Percentiles rank a stretch among this genome's conserved stretches.
phyloP scores from a whole-genome alignment of 2,888 invertebrate species.

The Lasiommata megera region DNA sequence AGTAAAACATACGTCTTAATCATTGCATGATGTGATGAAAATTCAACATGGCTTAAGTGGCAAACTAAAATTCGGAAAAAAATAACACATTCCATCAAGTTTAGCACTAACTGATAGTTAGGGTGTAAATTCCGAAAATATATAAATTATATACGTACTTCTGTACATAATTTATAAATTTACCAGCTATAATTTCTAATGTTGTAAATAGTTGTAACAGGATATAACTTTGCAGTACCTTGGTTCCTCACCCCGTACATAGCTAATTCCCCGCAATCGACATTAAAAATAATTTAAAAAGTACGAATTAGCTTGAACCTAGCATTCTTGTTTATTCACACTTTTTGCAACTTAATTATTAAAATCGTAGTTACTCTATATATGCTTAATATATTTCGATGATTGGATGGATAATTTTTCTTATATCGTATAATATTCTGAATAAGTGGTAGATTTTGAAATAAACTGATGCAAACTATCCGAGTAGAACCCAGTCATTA shows the following conservation, averaged over 20 bases:
- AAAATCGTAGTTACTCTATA: not conserved
- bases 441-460: not conserved
- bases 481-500: not conserved
- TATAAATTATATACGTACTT: too few species aligned
- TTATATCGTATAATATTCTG: not conserved
- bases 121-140: too few species aligned
- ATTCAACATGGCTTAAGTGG: too few species aligned
- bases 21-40: too few species aligned
- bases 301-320: too few species aligned
- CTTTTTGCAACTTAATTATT: not conserved
- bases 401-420: not conserved
- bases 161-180: too few species aligned
- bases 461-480: not conserved
- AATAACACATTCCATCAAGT: not conserved
- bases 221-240: too few species aligned
- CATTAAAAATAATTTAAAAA: not conserved
- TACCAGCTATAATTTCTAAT: too few species aligned
- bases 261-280: conserved; percentile 8
- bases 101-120: too few species aligned
- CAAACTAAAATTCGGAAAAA: not conserved
- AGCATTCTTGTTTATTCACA: not conserved
- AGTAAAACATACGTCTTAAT: too few species aligned
- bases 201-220: too few species aligned
- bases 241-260: not conserved
- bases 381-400: conserved; percentile 1